Evolutionary conservation across 2,797 vertebrate genomes (phyloP), one percentile per base, ranked within the genome.

Genomic region (Chaetodon trifasciatus): DNA sequence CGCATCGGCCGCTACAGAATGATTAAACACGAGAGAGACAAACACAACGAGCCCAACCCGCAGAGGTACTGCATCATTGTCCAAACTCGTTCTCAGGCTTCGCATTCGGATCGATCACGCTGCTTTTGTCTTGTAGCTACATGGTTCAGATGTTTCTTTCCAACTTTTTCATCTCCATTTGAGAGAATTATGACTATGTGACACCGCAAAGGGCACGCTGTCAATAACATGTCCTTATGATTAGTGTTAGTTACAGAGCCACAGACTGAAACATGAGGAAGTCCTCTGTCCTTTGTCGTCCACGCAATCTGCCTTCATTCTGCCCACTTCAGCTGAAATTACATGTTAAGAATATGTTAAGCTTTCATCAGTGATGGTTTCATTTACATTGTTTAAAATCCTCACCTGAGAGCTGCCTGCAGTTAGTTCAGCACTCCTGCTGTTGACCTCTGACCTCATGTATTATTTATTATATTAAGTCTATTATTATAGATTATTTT

Each of bases 1-100:
- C 97, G 97, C 89, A 98, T 99, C 44, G 98, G 98, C 79, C 97
- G 98, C 91, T 99, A 99, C 94, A 97, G 98, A 94, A 99, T 99
- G 98, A 99, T 99, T 95, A 99, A 99, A 95, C 98, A 99, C 19
- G 98, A 99, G 90, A 95, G 98, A 28, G 98, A 99, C 96, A 98
- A 97, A 96, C 97, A 99, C 97, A 99, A 99, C 13, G 98, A 99
- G 91, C 98, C 98, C 92, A 99, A 99, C 95, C 98, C 98, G 23
- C 98, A 99, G 94, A 98, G 98, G 98, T 99, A 95, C 96, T 93
- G 84, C 81, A 88, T 90, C 89, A 92, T 52, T 91, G 84, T 86
- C 91, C 65, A 16, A 50, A 50, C 57, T 53, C 37, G 4, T 78
- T 82, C 84, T 67, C 46, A 3, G 3, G 66, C 65, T 78, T 87